These are phyloP conservation scores for Seriola rivoliana DNA, from an alignment of 2,113 vertebrate genomes.

Conservation along the genomic window DNA sequence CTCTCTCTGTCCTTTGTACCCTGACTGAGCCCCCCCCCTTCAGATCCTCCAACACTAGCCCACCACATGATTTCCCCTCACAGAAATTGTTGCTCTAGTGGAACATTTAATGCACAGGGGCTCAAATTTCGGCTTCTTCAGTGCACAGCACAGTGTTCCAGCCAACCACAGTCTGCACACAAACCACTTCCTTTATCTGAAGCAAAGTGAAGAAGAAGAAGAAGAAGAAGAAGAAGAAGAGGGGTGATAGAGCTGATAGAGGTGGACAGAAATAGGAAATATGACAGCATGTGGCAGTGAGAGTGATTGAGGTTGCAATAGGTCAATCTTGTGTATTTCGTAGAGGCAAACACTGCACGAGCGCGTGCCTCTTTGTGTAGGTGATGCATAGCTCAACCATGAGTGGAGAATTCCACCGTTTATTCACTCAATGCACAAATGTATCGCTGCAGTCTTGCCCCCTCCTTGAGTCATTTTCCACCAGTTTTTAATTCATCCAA, in stretches of 20 bases:
- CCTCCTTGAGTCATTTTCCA: constrained; percentile 57
- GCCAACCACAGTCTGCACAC: constrained; percentile 78
- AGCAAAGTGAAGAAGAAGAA: constrained; percentile 60
- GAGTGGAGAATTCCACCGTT: constrained; percentile 52
- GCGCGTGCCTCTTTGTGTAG: constrained; percentile 10
- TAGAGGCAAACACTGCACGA: background rate
- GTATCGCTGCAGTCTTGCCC: constrained; percentile 35
- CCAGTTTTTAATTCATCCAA: constrained; percentile 46
- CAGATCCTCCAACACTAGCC: constrained; percentile 49
- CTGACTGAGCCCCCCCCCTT: constrained; percentile 14
- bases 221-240: constrained; percentile 13
- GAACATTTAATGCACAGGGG: constrained; percentile 83
- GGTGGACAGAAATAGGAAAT: constrained; percentile 17
- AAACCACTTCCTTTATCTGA: constrained; percentile 82
- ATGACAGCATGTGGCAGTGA: background rate
- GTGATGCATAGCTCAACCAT: constrained; percentile 37
- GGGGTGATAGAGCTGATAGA: constrained; percentile 18
- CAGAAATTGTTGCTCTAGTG: constrained; percentile 83
- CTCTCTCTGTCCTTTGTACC: constrained; percentile 9
- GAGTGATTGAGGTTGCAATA: constrained; percentile 3
- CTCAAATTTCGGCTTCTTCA: constrained; percentile 79
- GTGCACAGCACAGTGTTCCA: constrained; percentile 73
- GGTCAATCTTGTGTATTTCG: background rate
- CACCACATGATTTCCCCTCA: constrained; percentile 73
- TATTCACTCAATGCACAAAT: constrained; percentile 34